A percentile compares a stretch with the other conserved stretches of the same genome.
Evolutionary conservation across 53 echinoderm and acorn worm genomes (phyloP).

Genomic region (Mesocentrotus franciscanus): DNA sequence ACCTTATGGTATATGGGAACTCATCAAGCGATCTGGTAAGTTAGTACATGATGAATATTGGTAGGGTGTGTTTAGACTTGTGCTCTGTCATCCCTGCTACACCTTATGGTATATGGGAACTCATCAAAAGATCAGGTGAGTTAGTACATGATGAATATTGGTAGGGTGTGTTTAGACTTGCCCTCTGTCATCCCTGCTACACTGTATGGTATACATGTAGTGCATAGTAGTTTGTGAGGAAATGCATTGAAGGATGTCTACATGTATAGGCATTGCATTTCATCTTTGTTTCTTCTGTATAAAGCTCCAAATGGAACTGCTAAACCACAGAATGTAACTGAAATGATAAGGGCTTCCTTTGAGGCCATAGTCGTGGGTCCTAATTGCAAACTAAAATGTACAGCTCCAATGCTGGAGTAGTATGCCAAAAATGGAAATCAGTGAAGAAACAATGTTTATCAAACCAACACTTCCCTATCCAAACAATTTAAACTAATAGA

Average conservation of each 20-base stretch:
- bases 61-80: slow-evolving; percentile 82
- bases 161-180: slow-evolving; percentile 78
- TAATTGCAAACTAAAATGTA: not conserved
- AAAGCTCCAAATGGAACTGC: not conserved
- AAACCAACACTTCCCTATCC: not conserved
- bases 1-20: no score
- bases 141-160: no score
- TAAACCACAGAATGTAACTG: not conserved
- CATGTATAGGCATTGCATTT: not conserved
- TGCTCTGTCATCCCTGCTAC: slow-evolving; percentile 84
- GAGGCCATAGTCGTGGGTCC: not conserved
- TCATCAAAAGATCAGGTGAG: slow-evolving; percentile 77
- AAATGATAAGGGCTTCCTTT: not conserved
- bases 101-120: slow-evolving; percentile 82
- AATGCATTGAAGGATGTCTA: no score
- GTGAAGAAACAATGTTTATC: not conserved
- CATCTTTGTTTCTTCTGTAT: not conserved
- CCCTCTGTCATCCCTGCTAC: slow-evolving; percentile 83
- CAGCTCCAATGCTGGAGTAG: not conserved
- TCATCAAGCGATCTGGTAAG: slow-evolving; percentile 77
- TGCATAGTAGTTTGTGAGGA: not conserved
- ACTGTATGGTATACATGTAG: no score
- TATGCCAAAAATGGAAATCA: no score
- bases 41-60: slow-evolving; percentile 79
- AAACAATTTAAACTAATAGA: not conserved